Evolutionary conservation across 2,113 vertebrate species (phyloP).

Genomic region (Erpornis zantholeuca): DNA sequence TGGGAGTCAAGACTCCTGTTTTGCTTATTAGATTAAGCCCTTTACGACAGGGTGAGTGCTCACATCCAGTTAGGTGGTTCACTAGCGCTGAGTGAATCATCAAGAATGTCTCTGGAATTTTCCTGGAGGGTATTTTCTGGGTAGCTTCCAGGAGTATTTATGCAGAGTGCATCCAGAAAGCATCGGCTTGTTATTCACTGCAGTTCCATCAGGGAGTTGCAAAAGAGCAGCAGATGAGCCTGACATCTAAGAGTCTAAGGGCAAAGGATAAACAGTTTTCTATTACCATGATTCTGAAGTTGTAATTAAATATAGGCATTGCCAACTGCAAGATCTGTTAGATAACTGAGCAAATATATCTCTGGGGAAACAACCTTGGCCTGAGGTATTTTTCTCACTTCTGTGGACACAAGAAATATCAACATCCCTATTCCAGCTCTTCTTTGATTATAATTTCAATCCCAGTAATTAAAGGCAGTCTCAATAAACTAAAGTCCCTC

Average conservation of each 20-base stretch:
- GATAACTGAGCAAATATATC: not conserved
- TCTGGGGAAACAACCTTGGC: not conserved
- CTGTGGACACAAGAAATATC: not conserved
- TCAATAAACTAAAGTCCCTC: not conserved
- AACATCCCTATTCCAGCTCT: not conserved
- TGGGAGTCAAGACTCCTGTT: slow-evolving; percentile 41
- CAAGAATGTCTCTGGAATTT: slow-evolving; percentile 2
- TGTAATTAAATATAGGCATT: slow-evolving; percentile 14
- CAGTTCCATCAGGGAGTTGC: not conserved
- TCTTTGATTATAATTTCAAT: not conserved
- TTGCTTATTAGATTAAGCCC: slow-evolving; percentile 50
- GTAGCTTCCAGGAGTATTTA: slow-evolving; percentile 15
- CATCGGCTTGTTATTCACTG: not conserved
- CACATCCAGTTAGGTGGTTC: slow-evolving; percentile 50
- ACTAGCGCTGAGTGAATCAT: not conserved
- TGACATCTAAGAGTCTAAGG: slow-evolving; percentile 6
- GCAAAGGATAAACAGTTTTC: not conserved
- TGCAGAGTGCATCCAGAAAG: not conserved
- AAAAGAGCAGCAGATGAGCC: slow-evolving; percentile 29
- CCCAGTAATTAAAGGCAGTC: not conserved
- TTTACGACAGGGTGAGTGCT: not conserved
- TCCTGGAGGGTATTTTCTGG: slow-evolving; percentile 37
- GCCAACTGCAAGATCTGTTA: not conserved
- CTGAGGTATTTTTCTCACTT: slow-evolving; percentile 13
- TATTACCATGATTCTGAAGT: not conserved